Evolutionary conservation across 1,140 invertebrate species (phyloP), one percentile per base, ranked within the genome.

Genomic region (Hypsibius dujardini): DNA sequence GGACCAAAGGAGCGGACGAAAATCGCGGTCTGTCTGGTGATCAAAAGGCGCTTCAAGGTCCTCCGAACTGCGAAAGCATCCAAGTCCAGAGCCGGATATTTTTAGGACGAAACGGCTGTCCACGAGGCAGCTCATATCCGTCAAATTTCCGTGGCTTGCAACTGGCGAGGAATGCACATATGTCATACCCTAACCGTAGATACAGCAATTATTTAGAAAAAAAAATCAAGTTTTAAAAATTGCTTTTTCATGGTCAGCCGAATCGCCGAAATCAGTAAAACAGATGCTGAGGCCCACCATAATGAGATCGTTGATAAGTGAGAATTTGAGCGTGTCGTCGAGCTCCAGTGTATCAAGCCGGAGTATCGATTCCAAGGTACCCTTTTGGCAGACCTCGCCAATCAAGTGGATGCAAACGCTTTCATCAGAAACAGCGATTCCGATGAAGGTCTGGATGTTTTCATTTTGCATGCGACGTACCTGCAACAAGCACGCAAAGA

Each of bases 61-160:
- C 7, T n/a, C 7, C 7, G n/a, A 12, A 7, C n/a, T n/a, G 42
- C 50, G 50, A 56, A 56, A 56, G 7, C 7, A 56, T 12, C n/a
- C n/a, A 7, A 98, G 80, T 1, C 95, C 95, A 78, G 98, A 99
- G 79, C 98, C 94, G 0, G 94, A 89, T 50, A 98, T 89, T 84
- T 98, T 98, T 1, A 98, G 82, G 0, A 96, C 92, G 78, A 98
- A 98, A 47, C 94, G 84, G 40, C 90, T 92, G 77, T 98, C 95
- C 0, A 99, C 93, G 0, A 99, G 89, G 79, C 95, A 56, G 7
- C 7, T 56, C 7, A 12, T 7, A 56, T 7, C 50, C 7, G 50
- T 56, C 50, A 56, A n/a, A 56, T 56, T 56, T 56, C 50, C 50
- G 50, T 56, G 50, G 7, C 7, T 12, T 56, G 7, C 50, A 56